Conservation (phyloP, 1,140 invertebrate genomes). For the Cyclina sinensis region DNA sequence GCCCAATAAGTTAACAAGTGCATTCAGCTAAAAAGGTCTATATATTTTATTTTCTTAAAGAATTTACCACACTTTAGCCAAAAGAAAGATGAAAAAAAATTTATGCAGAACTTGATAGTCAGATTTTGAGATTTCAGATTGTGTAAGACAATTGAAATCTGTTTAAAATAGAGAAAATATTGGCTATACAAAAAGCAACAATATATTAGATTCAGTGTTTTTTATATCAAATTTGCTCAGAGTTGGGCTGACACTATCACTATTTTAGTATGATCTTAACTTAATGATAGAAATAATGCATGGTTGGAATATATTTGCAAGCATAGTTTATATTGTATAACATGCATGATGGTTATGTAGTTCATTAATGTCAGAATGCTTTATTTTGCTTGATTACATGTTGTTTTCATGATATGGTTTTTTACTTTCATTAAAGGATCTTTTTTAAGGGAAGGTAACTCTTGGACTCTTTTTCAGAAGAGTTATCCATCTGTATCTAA, state of each 20-base stretch:
- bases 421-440: neutral
- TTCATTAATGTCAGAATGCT: neutral
- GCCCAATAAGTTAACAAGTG: too few species aligned
- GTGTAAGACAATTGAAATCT: too few species aligned
- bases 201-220: neutral
- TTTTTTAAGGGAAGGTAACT: neutral
- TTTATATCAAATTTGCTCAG: neutral
- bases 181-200: too few species aligned
- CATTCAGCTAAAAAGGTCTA: too few species aligned
- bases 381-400: neutral
- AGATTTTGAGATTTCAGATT: too few species aligned
- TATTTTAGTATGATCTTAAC: neutral
- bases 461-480: neutral
- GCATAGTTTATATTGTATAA: neutral
- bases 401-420: neutral
- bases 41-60: too few species aligned
- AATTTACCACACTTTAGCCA: too few species aligned
- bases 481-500: neutral
- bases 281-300: neutral
- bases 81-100: too few species aligned
- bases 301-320: neutral
- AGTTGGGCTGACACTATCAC: neutral
- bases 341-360: neutral
- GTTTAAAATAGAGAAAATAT: too few species aligned
- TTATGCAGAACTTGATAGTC: too few species aligned